A percentile compares a stretch with the other conserved stretches of the same genome.
These are phyloP conservation scores for Heliconius hewitsoni DNA, from an alignment of 1,140 invertebrate species.

Conservation along the genomic window DNA sequence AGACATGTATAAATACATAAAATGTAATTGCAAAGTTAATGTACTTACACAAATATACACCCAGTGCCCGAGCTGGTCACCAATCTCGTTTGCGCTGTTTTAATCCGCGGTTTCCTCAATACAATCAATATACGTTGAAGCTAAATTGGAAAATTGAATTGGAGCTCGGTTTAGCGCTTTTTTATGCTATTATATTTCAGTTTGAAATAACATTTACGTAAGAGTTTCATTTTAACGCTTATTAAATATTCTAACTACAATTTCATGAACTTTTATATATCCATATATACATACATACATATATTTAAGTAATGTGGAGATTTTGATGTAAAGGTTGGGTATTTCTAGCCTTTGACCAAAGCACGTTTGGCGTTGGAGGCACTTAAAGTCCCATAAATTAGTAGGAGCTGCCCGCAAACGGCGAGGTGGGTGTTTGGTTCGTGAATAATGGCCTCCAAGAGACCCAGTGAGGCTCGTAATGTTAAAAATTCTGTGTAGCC, in stretches of 20 bases:
- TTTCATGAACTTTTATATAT: neutral
- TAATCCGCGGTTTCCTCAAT: slow-evolving; percentile 51
- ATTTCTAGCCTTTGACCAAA: slow-evolving; percentile 59
- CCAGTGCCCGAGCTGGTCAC: slow-evolving; percentile 28
- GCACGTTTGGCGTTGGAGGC: slow-evolving; percentile 54
- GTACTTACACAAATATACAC: slow-evolving; percentile 18
- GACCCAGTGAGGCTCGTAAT: slow-evolving; percentile 56
- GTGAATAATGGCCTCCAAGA: slow-evolving; percentile 72
- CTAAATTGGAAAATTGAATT: slow-evolving; percentile 44
- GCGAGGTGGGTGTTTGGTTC: slow-evolving; percentile 68
- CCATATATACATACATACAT: neutral
- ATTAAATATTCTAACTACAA: neutral
- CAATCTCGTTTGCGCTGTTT: slow-evolving; percentile 35
- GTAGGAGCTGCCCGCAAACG: slow-evolving; percentile 68
- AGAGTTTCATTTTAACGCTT: slow-evolving; percentile 4
- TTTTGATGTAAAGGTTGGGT: slow-evolving; percentile 34
- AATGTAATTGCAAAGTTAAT: slow-evolving; percentile 5
- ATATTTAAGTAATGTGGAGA: slow-evolving; percentile 19
- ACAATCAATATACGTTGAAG: slow-evolving; percentile 46
- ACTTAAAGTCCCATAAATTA: slow-evolving; percentile 77
- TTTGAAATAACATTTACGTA: slow-evolving; percentile 2
- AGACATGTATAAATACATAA: neutral
- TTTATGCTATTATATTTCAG: slow-evolving; percentile 15
- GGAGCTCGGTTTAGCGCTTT: slow-evolving; percentile 13
- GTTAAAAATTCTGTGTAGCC: slow-evolving; percentile 61